Base-by-base conservation (phyloP, 2,113 vertebrate species). In the Scytalopus superciliaris region DNA sequence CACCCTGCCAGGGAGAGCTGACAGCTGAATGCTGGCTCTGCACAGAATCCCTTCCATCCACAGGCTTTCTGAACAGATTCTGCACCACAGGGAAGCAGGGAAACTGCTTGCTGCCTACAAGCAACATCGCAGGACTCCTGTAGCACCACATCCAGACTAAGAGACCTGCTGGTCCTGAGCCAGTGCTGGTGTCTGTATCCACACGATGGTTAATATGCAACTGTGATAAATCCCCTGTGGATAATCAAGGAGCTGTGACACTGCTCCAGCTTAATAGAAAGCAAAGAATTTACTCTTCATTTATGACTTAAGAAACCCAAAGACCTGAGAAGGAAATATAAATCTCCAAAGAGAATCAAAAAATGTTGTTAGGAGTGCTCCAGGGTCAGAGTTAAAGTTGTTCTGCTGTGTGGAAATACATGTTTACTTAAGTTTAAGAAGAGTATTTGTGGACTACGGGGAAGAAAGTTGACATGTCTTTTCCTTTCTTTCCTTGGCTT, bases 211-310 rank as follows among this genome's bases (percentile, higher is more conserved):
- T 68, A 84, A 78, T 16, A 47, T 2, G 81, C 25, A 60, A 33
- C 72, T 50, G 72, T 53, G 79, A 77, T 40, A 76, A 90, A 92
- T 62, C 79, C 82, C 88, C 79, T 23, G 76, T 28, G 82, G 63
- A 56, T 80, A 69, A 90, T 19, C 75, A 83, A 73, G 82, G 68
- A 90, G 79, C n/a, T 92, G 72, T 94, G 75, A 93, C 59, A 62
- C 45, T 24, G 42, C 55, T 88, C 67, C 40, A 77, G 57, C 67
- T 93, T 92, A 52, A 83, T 2, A 60, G 49, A 85, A 90, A 90
- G 47, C 59, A 70, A 63, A 90, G 72, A 83, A 52, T 64, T 82
- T 28, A 39, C 63, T 83, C 52, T 67, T 78, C 63, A 75, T 78
- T 88, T 90, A 24, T 39, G 64, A 19, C 40, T 93, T 44, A 39